Percentiles rank a stretch among this genome's conserved stretches.
phyloP scores from a whole-genome alignment of 1,140 invertebrate genomes.

The Cotesia chilonis region DNA sequence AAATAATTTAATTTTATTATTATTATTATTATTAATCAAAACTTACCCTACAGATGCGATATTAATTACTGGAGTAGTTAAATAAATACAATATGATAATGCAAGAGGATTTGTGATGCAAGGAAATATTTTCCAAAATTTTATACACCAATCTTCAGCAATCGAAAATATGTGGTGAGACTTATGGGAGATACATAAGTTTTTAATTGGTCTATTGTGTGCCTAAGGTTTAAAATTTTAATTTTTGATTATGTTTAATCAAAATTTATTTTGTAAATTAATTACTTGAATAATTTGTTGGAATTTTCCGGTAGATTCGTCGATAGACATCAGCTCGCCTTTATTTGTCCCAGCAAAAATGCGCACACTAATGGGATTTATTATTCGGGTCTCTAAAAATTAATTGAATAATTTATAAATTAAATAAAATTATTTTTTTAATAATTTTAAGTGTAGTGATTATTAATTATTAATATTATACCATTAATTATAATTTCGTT shows the following conservation, averaged over 20 bases:
- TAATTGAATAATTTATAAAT: slow-evolving; percentile 5
- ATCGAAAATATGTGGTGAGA: slow-evolving; percentile 38
- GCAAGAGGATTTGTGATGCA: slow-evolving; percentile 34
- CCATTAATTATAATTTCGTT: slow-evolving; percentile 37
- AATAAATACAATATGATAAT: slow-evolving; percentile 40
- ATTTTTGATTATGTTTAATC: background rate
- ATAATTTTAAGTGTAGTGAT: background rate
- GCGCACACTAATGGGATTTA: slow-evolving; percentile 38
- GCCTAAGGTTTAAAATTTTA: slow-evolving; percentile 18
- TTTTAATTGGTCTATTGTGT: slow-evolving; percentile 29
- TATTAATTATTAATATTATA: slow-evolving; percentile 2
- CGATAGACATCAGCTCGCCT: slow-evolving; percentile 41
- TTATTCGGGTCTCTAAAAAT: slow-evolving; percentile 28
- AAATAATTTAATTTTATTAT: slow-evolving; percentile 1
- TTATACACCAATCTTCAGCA: slow-evolving; percentile 42
- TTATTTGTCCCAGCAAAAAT: slow-evolving; percentile 43
- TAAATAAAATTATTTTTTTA: background rate
- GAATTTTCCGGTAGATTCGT: slow-evolving; percentile 41
- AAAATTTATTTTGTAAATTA: no score
- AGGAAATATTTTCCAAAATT: slow-evolving; percentile 45
- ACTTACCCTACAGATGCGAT: slow-evolving; percentile 41
- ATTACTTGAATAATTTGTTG: slow-evolving; percentile 31
- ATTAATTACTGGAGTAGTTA: slow-evolving; percentile 37
- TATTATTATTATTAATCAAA: background rate
- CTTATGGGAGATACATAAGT: slow-evolving; percentile 26